Evolutionary conservation across 2,113 vertebrate species (phyloP).

Genomic region (Protobothrops mucrosquamatus): DNA sequence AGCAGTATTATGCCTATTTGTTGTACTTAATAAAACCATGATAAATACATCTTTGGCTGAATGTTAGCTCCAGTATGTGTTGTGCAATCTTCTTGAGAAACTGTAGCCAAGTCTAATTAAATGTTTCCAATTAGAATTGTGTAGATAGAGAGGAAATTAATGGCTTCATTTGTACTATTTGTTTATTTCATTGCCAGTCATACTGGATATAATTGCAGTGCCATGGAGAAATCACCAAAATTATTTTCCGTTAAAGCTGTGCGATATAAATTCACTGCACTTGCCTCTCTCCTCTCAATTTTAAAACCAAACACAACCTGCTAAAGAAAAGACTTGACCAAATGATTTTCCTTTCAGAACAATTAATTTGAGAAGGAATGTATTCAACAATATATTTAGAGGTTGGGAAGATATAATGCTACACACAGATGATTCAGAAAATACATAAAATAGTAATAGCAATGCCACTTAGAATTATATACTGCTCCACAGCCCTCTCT

Average conservation of each 20-base stretch:
- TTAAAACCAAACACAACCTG: slow-evolving; percentile 53
- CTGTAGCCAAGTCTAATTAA: slow-evolving; percentile 71
- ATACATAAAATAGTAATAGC: slow-evolving; percentile 14
- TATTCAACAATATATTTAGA: slow-evolving; percentile 62
- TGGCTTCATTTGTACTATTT: slow-evolving; percentile 72
- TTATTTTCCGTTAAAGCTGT: slow-evolving; percentile 63
- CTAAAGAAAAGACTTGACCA: slow-evolving; percentile 57
- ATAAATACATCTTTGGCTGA: slow-evolving; percentile 57
- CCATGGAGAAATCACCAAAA: slow-evolving; percentile 68
- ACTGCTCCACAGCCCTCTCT: background rate
- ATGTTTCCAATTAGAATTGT: slow-evolving; percentile 75
- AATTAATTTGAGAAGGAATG: slow-evolving; percentile 50
- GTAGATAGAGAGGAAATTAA: slow-evolving; percentile 69
- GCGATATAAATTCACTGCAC: slow-evolving; percentile 52
- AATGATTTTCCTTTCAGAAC: slow-evolving; percentile 47
- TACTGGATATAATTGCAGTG: slow-evolving; percentile 65
- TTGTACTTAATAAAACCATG: slow-evolving; percentile 58
- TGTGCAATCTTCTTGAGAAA: slow-evolving; percentile 61
- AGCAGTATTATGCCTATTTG: slow-evolving; percentile 47
- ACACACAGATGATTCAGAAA: slow-evolving; percentile 52
- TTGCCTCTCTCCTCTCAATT: slow-evolving; percentile 11
- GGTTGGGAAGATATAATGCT: slow-evolving; percentile 53
- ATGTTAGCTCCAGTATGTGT: slow-evolving; percentile 46
- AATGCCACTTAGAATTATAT: background rate
- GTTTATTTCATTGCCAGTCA: slow-evolving; percentile 69